phyloP scores from a whole-genome alignment of 2,797 vertebrate species.

The Siniperca obscura region DNA sequence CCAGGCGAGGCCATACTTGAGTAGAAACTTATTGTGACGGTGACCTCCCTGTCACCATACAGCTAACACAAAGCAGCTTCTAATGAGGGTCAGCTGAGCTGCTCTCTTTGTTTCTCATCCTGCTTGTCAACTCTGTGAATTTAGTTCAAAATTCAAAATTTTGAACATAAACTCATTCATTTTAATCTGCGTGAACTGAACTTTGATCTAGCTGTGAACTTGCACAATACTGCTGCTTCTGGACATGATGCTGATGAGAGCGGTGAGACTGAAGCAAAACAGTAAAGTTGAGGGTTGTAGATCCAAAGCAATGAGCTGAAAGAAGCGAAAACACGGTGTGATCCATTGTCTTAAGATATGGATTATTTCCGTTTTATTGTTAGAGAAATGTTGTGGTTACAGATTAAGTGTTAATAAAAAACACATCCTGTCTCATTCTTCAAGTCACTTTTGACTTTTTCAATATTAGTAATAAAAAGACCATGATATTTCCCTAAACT shows the following conservation, averaged over 20 bases:
- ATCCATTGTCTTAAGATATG: neutral
- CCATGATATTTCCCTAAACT: neutral
- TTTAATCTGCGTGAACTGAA: no score
- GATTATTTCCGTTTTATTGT: neutral
- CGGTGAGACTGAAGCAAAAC: neutral
- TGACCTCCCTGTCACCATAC: slow-evolving; percentile 68
- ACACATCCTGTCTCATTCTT: no score
- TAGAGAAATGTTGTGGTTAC: neutral
- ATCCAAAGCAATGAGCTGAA: neutral
- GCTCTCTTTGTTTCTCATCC: slow-evolving; percentile 36
- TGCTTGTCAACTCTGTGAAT: slow-evolving; percentile 9
- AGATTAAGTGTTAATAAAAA: neutral
- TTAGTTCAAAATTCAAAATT: no score
- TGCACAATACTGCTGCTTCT: neutral
- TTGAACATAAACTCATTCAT: no score
- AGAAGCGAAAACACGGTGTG: no score
- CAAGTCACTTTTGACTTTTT: neutral
- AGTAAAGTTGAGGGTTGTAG: neutral
- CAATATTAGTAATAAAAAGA: neutral
- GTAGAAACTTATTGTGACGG: slow-evolving; percentile 64
- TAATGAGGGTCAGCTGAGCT: slow-evolving; percentile 45
- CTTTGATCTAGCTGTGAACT: no score
- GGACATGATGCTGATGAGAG: neutral
- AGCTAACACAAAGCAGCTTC: slow-evolving; percentile 61
- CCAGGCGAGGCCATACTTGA: slow-evolving; percentile 55